Evolutionary conservation across 2,797 vertebrate species (phyloP), one percentile per base, ranked within the genome.

Genomic region (Sebastes nivosus): DNA sequence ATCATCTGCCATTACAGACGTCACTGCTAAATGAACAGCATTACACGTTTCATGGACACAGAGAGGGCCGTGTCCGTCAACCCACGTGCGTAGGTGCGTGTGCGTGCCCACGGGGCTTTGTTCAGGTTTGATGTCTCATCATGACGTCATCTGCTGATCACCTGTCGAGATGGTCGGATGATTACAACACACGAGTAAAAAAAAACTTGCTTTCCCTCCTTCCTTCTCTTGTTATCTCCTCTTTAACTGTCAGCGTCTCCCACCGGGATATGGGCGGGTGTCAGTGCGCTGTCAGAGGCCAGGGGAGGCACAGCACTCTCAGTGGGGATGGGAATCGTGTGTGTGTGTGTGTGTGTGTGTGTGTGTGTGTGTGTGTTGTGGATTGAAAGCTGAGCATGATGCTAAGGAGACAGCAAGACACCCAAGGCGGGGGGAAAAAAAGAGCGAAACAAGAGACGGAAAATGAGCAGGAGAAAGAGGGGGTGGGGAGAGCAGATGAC

Each of bases 201-300:
- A 4, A 72, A 32, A 7, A 4, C 18, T 14, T 7, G 12, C 1
- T 57, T 60, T 69, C 50, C 69, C 64, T 67, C 34, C 65, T 67
- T 75, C 38, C 11, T 63, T 68, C 29, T 77, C 58, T 84, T 74
- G 63, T 76, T 83, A 74, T 72, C 55, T 60, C 59, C 38, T 72
- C 61, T 80, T 67, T 84, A 64, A 75, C 81, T 86, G 78, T 82
- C 79, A 79, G 57, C 2, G 1, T 38, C 74, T 80, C 88, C 81
- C 81, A 58, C 54, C 38, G 80, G 67, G 83, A 67, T 30, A 74
- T 13, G 61, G 75, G 73, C 77, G 80, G 83, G 82, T 88, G 88
- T 88, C 91, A 80, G 72, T 46, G 72, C 4, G 16, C 80, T 88
- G 87, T 89, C 86, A 88, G 70, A 82, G 85, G 87, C 78, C 87